These are phyloP conservation scores for Ailuropoda melanoleuca DNA, from an alignment of 2,113 vertebrate species.

Conservation along the genomic window DNA sequence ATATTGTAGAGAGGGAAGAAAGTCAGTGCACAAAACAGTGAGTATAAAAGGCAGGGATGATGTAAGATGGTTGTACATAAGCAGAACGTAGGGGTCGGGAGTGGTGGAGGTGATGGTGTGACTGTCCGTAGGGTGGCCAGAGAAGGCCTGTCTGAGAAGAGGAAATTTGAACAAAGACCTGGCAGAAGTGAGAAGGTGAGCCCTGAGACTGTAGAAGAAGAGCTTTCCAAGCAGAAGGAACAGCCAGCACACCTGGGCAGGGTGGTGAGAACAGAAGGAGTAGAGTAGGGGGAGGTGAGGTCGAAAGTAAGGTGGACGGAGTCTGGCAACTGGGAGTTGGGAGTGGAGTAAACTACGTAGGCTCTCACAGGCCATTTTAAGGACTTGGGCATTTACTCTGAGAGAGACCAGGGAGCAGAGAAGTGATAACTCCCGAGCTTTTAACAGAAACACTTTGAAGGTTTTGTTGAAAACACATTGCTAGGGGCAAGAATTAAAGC, in stretches of 20 bases:
- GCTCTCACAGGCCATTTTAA: neutral
- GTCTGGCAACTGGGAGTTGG: neutral
- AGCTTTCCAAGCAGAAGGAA: neutral
- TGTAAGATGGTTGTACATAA: neutral
- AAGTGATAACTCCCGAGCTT: neutral
- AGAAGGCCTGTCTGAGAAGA: neutral
- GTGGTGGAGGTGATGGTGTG: neutral
- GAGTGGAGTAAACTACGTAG: neutral
- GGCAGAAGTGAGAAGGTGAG: neutral
- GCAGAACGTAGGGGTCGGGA: neutral
- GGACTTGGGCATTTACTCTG: neutral
- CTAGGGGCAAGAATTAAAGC: neutral
- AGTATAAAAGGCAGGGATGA: no score
- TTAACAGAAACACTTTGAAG: neutral
- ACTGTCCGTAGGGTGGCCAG: no score
- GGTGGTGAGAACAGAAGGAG: neutral
- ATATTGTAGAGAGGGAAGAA: neutral
- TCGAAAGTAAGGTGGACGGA: neutral
- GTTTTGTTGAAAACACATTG: neutral
- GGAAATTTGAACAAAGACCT: neutral
- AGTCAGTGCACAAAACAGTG: neutral
- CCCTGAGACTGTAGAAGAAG: neutral
- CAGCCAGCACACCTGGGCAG: neutral
- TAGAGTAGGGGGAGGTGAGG: neutral
- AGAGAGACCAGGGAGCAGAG: neutral